Conservation (phyloP, 2,797 vertebrate species). For the Cirrhinus mrigala region DNA sequence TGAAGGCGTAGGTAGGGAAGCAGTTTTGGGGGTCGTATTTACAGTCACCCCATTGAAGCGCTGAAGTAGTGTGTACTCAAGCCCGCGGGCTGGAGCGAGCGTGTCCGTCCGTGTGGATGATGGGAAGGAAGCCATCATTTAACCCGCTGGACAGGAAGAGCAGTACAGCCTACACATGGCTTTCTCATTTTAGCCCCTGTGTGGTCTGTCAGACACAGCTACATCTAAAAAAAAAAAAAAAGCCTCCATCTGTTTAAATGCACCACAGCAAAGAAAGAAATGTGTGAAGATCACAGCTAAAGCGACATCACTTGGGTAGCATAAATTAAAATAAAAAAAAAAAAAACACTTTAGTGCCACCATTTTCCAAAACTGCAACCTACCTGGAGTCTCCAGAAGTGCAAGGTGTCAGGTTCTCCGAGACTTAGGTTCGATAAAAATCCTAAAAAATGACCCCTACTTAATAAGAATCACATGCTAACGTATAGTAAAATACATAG, state of each 20-base stretch:
- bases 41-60: neutral
- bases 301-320: neutral
- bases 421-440: too few relatives aligned
- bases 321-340: too few relatives aligned
- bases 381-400: too few relatives aligned
- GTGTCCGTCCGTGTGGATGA: slow-evolving; percentile 16
- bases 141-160: slow-evolving; percentile 39
- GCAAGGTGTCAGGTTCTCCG: too few relatives aligned
- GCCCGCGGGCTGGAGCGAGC: neutral
- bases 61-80: neutral
- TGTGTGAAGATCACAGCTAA: neutral
- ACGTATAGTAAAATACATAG: too few relatives aligned
- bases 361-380: too few relatives aligned
- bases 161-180: slow-evolving; percentile 43
- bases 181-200: slow-evolving; percentile 51
- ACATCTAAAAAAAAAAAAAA: neutral
- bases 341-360: too few relatives aligned
- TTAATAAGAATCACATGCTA: too few relatives aligned
- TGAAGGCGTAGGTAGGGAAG: neutral
- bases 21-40: slow-evolving; percentile 14
- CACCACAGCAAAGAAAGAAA: neutral
- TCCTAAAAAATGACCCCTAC: too few relatives aligned
- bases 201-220: slow-evolving; percentile 10
- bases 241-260: neutral
- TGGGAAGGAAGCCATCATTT: slow-evolving; percentile 50